These are phyloP conservation scores for Prionace glauca DNA, from an alignment of 2,797 vertebrate genomes.

Conservation along the genomic window DNA sequence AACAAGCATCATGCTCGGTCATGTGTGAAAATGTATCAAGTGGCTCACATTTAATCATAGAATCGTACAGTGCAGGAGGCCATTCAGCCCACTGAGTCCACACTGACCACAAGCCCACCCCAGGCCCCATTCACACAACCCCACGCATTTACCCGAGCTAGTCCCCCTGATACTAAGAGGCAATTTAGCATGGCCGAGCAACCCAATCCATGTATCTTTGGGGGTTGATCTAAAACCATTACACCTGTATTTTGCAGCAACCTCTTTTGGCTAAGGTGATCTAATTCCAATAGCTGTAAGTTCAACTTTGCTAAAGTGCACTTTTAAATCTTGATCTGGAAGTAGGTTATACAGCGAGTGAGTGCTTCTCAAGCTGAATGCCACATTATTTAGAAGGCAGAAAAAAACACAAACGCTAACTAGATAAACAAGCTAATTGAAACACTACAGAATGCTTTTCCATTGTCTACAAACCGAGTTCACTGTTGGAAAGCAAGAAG, in stretches of 20 bases:
- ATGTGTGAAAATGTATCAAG: neutral
- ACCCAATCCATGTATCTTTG: no score
- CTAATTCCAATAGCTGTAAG: neutral
- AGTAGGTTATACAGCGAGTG: neutral
- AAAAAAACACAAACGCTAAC: neutral
- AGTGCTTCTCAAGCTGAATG: neutral
- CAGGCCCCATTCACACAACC: no score
- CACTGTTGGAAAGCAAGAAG: neutral
- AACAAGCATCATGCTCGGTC: neutral
- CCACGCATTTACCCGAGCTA: no score
- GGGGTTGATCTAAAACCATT: neutral
- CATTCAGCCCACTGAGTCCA: no score
- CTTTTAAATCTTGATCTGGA: constrained; percentile 22
- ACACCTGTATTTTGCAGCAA: neutral
- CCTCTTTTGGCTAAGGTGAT: neutral
- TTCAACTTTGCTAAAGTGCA: constrained; percentile 28
- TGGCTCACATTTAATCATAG: neutral
- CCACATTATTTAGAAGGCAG: neutral
- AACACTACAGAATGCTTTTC: neutral
- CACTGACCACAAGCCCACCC: no score
- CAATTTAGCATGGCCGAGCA: no score
- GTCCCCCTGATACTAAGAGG: no score
- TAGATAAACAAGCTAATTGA: neutral
- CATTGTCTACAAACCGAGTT: neutral
- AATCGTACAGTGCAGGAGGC: no score